Evolutionary conservation across 2,797 vertebrate genomes (phyloP).

Genomic region (Neomorphus geoffroyi): DNA sequence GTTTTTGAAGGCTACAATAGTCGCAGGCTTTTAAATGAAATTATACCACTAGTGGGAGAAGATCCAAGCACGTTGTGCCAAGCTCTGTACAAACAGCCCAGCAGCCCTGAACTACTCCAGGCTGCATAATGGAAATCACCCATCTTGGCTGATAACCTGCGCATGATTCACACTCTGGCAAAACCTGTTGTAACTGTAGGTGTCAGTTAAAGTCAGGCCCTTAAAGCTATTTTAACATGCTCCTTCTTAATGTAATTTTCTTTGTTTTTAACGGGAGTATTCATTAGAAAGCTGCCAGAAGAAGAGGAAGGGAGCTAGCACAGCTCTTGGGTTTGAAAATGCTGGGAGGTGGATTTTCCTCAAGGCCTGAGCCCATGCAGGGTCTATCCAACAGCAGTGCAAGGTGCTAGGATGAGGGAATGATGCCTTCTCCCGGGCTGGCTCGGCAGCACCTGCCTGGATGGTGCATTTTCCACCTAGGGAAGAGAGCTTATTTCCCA

Average conservation of each 20-base stretch:
- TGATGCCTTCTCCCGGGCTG: not conserved
- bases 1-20: not conserved
- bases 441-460: not conserved
- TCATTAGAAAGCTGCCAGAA: not conserved
- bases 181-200: not conserved
- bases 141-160: not conserved
- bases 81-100: constrained; percentile 5
- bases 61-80: not conserved
- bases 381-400: accelerated
- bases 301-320: not conserved
- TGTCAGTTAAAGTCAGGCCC: not conserved
- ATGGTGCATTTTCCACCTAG: not conserved
- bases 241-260: not conserved
- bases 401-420: not conserved
- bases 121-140: constrained; percentile 40
- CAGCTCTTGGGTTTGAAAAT: not conserved
- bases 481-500: not conserved
- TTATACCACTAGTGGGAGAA: not conserved
- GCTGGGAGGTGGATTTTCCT: not conserved
- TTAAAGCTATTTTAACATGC: not conserved
- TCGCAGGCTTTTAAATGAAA: not conserved
- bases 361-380: not conserved
- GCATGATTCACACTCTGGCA: constrained; percentile 63
- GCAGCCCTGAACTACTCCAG: not conserved
- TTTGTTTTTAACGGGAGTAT: not conserved